Conservation (phyloP, 2,888 invertebrate genomes). For the Agonopterix subpropinquella region DNA sequence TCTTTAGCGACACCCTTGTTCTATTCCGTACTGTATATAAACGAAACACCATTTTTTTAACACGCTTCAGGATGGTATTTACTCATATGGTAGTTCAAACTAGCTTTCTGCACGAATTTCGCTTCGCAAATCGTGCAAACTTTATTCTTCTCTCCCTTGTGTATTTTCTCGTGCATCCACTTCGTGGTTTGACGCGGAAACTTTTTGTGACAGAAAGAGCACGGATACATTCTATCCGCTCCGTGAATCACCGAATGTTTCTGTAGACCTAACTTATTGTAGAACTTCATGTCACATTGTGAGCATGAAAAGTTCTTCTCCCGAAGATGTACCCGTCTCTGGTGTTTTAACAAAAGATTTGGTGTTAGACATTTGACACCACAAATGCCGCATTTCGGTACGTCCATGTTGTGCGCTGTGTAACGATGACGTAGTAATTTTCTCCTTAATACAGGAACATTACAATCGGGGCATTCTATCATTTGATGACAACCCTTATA, state of each 20-base stretch:
- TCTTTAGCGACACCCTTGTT: too few relatives aligned
- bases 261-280: background rate
- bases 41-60: slow-evolving; percentile 17
- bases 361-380: background rate
- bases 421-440: background rate
- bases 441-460: background rate
- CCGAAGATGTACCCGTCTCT: slow-evolving; percentile 14
- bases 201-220: slow-evolving; percentile 24
- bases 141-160: slow-evolving; percentile 14
- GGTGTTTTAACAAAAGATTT: slow-evolving; percentile 36
- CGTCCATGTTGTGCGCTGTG: background rate
- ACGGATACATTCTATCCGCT: slow-evolving; percentile 19
- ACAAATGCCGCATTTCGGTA: background rate
- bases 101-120: slow-evolving; percentile 23
- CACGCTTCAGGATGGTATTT: slow-evolving; percentile 11
- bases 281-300: background rate
- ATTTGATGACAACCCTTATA: slow-evolving; percentile 48
- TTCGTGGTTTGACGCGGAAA: slow-evolving; percentile 13
- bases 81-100: slow-evolving; percentile 20
- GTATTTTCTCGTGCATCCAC: slow-evolving; percentile 11
- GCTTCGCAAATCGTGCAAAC: slow-evolving; percentile 17
- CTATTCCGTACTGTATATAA: too few relatives aligned
- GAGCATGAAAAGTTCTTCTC: background rate
- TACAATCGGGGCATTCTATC: slow-evolving; percentile 32
- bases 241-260: slow-evolving; percentile 15